Percentiles rank a stretch among this genome's conserved stretches.
These are phyloP conservation scores for Varecia variegata DNA, from an alignment of 2,797 vertebrate species.

Conservation along the genomic window DNA sequence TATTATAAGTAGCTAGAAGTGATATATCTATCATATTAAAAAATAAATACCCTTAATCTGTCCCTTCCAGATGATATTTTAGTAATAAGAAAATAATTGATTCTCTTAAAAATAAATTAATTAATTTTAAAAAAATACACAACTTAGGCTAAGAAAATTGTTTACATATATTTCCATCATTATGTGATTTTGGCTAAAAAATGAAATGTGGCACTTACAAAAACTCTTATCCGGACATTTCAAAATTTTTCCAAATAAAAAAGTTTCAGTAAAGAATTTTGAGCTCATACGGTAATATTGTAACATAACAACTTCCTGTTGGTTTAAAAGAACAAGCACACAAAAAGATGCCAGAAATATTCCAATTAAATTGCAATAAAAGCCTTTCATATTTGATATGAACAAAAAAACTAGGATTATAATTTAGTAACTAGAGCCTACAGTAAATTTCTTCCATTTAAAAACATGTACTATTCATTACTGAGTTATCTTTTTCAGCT, in stretches of 20 bases:
- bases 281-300: neutral
- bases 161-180: neutral
- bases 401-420: neutral
- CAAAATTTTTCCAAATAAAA: conserved; percentile 1
- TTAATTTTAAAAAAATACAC: neutral
- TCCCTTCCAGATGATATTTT: neutral
- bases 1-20: neutral
- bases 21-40: neutral
- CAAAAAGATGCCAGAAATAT: neutral
- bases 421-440: neutral
- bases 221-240: neutral
- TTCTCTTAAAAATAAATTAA: neutral
- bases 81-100: neutral
- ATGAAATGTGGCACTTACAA: neutral
- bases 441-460: neutral
- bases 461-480: neutral
- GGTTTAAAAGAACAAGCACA: neutral
- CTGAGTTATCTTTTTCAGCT: neutral
- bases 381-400: neutral
- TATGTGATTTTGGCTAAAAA: neutral
- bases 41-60: neutral
- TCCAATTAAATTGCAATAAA: neutral
- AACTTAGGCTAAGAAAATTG: neutral
- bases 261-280: neutral
- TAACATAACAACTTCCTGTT: neutral